Conservation (phyloP, 2,797 vertebrate species). For the Chlorospingus semifuscus region DNA sequence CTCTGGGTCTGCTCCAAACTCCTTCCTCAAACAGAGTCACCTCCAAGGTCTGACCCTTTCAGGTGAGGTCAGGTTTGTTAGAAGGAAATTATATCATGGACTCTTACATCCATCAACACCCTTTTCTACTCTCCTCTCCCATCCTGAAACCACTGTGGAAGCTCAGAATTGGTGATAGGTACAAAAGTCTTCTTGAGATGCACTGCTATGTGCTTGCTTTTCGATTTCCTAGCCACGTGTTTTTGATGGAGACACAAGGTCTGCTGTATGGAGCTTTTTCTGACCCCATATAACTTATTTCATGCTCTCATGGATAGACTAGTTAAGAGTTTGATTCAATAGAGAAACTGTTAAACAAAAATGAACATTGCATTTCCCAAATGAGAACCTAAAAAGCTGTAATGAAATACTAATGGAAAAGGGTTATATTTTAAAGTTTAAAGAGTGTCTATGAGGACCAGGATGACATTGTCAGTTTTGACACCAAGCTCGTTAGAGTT, state of each 20-base stretch:
- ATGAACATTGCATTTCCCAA: neutral
- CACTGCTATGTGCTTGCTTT: neutral
- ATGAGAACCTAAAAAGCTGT: neutral
- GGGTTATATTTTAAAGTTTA: neutral
- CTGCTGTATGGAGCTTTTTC: neutral
- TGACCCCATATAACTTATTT: neutral
- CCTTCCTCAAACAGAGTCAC: neutral
- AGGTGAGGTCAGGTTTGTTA: neutral
- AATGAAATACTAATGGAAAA: neutral
- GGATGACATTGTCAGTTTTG: neutral
- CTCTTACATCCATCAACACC: accelerated
- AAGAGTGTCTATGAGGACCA: neutral
- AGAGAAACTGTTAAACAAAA: neutral
- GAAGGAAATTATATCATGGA: neutral
- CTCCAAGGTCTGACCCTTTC: neutral
- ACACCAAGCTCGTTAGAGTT: neutral
- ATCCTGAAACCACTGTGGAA: neutral
- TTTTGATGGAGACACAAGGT: neutral
- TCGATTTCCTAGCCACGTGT: neutral
- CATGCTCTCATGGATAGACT: neutral
- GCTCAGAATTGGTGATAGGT: neutral
- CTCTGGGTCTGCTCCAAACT: neutral
- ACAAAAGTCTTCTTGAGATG: neutral
- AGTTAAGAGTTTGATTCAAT: neutral
- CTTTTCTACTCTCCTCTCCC: accelerated